phyloP scores from a whole-genome alignment of 2,888 invertebrate genomes.

The Netelia fuscicornis region DNA sequence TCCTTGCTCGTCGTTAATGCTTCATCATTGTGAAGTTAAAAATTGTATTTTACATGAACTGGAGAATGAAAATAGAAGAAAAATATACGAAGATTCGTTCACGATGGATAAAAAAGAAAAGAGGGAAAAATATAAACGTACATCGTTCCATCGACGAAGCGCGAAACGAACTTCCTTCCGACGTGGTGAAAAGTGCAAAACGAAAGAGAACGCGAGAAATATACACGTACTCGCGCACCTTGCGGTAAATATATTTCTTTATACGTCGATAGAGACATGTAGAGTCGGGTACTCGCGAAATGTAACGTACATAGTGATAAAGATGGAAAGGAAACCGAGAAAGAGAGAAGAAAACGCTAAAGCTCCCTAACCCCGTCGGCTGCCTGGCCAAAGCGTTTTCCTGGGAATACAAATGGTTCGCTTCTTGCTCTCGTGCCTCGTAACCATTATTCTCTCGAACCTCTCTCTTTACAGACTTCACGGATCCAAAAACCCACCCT shows the following conservation, averaged over 20 bases:
- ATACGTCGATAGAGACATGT: constrained; percentile 34
- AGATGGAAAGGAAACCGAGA: constrained; percentile 6
- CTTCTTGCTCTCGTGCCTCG: constrained; percentile 60
- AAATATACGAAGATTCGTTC: neutral
- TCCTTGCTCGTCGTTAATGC: too few relatives aligned
- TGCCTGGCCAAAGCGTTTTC: constrained; percentile 53
- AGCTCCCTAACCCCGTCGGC: constrained; percentile 23
- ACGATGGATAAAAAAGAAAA: neutral
- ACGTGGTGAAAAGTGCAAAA: neutral
- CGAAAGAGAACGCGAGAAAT: neutral
- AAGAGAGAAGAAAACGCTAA: constrained; percentile 14
- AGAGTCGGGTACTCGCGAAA: constrained; percentile 24
- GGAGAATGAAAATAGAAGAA: neutral
- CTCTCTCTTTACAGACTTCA: constrained; percentile 37
- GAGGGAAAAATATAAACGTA: neutral
- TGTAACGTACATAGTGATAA: constrained; percentile 16
- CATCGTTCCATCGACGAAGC: neutral
- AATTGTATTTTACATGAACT: neutral
- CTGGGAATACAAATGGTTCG: constrained; percentile 62
- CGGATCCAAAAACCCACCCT: constrained; percentile 40
- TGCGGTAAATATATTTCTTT: constrained; percentile 7
- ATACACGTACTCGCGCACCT: neutral
- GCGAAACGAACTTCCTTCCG: constrained; percentile 17
- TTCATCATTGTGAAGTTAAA: too few relatives aligned
- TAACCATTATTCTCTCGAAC: constrained; percentile 60